Evolutionary conservation across 1,140 invertebrate genomes (phyloP), one percentile per base, ranked within the genome.

Genomic region (Nilaparvata lugens): DNA sequence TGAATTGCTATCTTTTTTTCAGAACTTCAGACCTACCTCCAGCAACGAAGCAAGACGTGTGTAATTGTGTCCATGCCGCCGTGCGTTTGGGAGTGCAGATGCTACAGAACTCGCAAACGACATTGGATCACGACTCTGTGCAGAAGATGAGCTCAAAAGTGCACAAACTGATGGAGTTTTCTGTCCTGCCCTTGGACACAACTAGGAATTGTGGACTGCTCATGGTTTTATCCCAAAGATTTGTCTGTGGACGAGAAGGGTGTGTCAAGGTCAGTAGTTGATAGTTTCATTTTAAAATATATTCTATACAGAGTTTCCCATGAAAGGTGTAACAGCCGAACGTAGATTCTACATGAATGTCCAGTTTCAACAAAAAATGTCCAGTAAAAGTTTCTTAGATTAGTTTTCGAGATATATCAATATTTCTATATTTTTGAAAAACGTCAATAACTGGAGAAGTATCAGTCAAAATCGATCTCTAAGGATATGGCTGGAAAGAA

Each of bases 131-230:
- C 5, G 9, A 48, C 18, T 58, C 19, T 6, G 23, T 43, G 31
- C 2, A 4, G 28, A 24, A 58, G 14, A 21, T 42, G 40, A 23
- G 24, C 9, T 4, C 16, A 5, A 48, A 48, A 43, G 16, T 21
- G 23, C 6, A 24, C 6, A 62, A 56, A 25, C 60, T 68, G 14
- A 31, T 68, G 2, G 58, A 66, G 5, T 56, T 55, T 42, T 24
- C 23, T 7, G 64, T 65, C 18, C 28, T 66, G 1, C 67, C 68
- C 2, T 61, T 68, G 60, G 67, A 70, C 35, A 70, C 65, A 11
- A 65, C 64, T 52, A 61, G 56, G 21, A 68, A 65, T 25, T 65
- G 64, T 59, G 64, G 58, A 4, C 62, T 66, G 40, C 51, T 66
- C 23, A 21, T 67, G 0, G 42, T 70, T 1, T 40, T 63, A 16